A percentile compares a stretch with the other conserved stretches of the same genome.
Conservation (phyloP, 2,113 vertebrate species). For the Rostratula benghalensis region DNA sequence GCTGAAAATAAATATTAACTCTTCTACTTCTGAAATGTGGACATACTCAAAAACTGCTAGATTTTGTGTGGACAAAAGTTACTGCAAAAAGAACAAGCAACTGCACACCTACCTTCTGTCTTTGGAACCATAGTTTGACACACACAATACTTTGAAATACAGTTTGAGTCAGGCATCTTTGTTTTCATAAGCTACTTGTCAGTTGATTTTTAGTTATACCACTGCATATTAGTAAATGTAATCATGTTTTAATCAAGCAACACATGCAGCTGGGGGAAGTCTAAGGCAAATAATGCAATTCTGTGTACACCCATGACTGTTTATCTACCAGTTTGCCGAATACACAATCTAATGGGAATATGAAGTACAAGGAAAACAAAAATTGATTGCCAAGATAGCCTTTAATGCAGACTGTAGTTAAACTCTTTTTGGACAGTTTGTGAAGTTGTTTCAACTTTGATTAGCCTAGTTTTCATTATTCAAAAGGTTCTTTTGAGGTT, state of each 20-base stretch:
- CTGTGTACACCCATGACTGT: not conserved
- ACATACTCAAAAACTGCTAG: not conserved
- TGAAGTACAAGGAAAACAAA: not conserved
- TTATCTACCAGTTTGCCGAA: not conserved
- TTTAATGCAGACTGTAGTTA: slow-evolving; percentile 14
- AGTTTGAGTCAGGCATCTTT: not conserved
- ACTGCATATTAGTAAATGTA: not conserved
- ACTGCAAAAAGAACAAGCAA: not conserved
- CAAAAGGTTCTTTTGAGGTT: not conserved
- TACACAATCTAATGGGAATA: not conserved
- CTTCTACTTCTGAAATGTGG: not conserved
- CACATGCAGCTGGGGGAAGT: not conserved
- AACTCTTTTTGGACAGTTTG: not conserved
- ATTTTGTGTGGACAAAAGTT: not conserved
- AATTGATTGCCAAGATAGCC: not conserved
- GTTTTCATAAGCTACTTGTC: not conserved
- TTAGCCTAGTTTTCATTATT: not conserved
- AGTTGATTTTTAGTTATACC: not conserved
- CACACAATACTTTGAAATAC: not conserved
- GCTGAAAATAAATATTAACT: not conserved
- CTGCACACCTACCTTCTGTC: not conserved
- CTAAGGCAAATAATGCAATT: not conserved
- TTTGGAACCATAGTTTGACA: not conserved
- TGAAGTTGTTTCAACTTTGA: not conserved
- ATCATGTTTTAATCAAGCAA: not conserved